Evolutionary conservation across 2,888 invertebrate species (phyloP).

Genomic region (Caenorhabditis sp.): DNA sequence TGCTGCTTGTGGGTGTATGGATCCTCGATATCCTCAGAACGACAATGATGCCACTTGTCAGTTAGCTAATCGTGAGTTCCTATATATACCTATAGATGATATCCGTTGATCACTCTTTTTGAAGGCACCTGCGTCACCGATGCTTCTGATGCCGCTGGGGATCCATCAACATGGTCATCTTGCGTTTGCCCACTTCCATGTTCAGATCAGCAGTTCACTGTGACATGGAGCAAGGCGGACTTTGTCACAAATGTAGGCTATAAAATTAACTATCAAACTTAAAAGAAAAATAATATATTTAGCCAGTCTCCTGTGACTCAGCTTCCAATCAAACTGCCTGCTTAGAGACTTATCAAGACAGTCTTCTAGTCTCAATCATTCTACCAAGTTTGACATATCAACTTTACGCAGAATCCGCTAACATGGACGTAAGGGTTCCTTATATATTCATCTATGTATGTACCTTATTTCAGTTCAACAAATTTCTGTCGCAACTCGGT

Average conservation of each 20-base stretch:
- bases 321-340: constrained; percentile 10
- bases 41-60: constrained; percentile 32
- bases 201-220: constrained; percentile 37
- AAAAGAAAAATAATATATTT: too few species aligned
- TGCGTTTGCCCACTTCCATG: constrained; percentile 57
- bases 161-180: constrained; percentile 50
- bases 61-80: constrained; percentile 11
- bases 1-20: constrained; percentile 52
- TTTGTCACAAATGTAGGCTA: constrained; percentile 27
- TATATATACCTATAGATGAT: too few species aligned
- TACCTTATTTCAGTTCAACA: constrained; percentile 48
- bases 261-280: too few species aligned
- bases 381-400: constrained; percentile 39
- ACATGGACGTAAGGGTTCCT: constrained; percentile 41
- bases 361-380: constrained; percentile 34
- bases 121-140: constrained; percentile 44
- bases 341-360: constrained; percentile 22
- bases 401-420: constrained; percentile 40
- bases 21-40: constrained; percentile 53
- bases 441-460: neutral
- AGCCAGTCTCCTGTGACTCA: constrained; percentile 25
- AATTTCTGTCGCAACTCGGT: constrained; percentile 50
- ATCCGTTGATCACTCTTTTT: too few species aligned
- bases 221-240: constrained; percentile 41
- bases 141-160: constrained; percentile 40